phyloP scores from a whole-genome alignment of 2,113 vertebrate genomes.

The Lepus timidus region DNA sequence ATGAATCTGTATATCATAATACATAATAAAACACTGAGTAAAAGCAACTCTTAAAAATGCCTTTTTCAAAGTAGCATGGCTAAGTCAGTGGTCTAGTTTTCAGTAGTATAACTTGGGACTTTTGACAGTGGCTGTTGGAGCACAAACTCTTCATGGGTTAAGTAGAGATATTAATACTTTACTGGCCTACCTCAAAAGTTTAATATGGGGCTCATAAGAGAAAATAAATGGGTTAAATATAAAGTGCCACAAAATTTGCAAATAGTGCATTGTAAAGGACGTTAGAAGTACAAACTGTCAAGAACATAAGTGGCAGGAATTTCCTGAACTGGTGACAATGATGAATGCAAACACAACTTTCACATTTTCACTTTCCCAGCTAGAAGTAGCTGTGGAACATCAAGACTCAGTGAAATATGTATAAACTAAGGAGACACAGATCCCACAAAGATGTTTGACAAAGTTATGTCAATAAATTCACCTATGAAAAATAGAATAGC shows the following conservation, averaged over 20 bases:
- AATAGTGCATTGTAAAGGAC: not conserved
- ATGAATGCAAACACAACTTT: not conserved
- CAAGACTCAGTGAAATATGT: not conserved
- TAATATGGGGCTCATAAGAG: not conserved
- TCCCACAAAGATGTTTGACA: not conserved
- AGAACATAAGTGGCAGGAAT: not conserved
- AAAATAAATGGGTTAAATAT: not conserved
- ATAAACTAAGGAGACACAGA: not conserved
- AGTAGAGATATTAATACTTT: not conserved
- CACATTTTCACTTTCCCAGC: not conserved
- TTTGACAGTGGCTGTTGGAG: not conserved
- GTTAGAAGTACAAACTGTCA: not conserved
- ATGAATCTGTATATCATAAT: constrained; percentile 23
- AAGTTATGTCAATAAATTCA: not conserved
- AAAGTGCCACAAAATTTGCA: not conserved
- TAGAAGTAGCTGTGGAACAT: not conserved
- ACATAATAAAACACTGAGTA: not conserved
- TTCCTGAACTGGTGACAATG: not conserved
- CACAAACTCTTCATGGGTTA: constrained; percentile 50
- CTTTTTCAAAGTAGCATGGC: not conserved
- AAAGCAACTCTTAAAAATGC: not conserved
- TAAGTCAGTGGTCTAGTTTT: not conserved
- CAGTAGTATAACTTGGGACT: not conserved
- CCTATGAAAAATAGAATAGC: not conserved
- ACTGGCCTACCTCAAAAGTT: not conserved